Evolutionary conservation across 2,888 invertebrate genomes (phyloP).

Genomic region (Sturmia bella): DNA sequence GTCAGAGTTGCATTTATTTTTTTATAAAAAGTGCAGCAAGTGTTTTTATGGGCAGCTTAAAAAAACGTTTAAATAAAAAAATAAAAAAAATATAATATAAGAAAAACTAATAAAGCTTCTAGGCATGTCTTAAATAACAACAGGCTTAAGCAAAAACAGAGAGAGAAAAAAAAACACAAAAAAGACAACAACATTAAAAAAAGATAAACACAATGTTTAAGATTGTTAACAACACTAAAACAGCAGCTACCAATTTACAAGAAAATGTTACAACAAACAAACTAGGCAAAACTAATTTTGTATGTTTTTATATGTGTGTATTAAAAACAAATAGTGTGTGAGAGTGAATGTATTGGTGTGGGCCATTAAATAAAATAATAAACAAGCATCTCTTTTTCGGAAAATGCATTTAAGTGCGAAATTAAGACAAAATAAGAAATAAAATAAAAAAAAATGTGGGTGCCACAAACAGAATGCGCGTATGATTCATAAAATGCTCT

Average conservation of each 20-base stretch:
- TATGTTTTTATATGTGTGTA: neutral
- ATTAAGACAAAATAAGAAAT: too few relatives aligned
- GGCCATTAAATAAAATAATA: too few relatives aligned
- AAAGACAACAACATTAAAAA: constrained; percentile 21
- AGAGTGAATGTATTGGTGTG: neutral
- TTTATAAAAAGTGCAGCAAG: constrained; percentile 26
- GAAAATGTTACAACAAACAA: constrained; percentile 18
- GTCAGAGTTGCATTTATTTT: constrained; percentile 30
- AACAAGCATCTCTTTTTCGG: too few relatives aligned
- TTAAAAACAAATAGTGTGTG: neutral
- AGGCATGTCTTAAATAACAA: constrained; percentile 51
- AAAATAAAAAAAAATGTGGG: constrained; percentile 11
- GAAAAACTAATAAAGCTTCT: constrained; percentile 47
- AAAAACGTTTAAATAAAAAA: neutral
- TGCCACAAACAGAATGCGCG: neutral
- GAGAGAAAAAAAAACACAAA: constrained; percentile 5
- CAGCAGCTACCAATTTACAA: constrained; percentile 49
- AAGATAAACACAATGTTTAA: constrained; percentile 53
- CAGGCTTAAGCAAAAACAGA: neutral
- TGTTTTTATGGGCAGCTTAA: constrained; percentile 33
- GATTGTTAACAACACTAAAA: constrained; percentile 50
- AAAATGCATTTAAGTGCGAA: too few relatives aligned
- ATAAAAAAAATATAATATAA: constrained; percentile 12
- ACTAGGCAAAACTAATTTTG: constrained; percentile 16
- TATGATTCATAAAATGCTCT: constrained; percentile 8